Percentiles rank a stretch among this genome's conserved stretches.
Evolutionary conservation across 2,113 vertebrate genomes (phyloP).

Genomic region (Coturnix japonica): DNA sequence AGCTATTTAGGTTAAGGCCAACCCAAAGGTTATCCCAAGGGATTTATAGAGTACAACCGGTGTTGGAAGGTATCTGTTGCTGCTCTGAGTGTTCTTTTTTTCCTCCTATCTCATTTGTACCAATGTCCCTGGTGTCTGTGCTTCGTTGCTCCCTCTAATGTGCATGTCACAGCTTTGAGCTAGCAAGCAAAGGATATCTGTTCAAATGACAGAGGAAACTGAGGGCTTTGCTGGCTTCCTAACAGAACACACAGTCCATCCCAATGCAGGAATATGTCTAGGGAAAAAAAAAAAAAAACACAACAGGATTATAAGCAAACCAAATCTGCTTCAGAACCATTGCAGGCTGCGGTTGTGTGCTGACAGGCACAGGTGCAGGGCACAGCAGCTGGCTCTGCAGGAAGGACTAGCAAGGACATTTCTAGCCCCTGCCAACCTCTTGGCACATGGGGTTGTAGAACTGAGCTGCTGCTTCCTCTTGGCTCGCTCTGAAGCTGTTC

Average conservation of each 20-base stretch:
- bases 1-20: not conserved
- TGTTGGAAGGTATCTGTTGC: not conserved
- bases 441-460: not conserved
- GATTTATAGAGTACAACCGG: not conserved
- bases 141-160: rapidly evolving
- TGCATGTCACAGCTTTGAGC: not conserved
- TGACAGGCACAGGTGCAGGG: not conserved
- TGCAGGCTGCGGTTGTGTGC: not conserved
- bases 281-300: not conserved
- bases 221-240: not conserved
- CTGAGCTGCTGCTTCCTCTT: not conserved
- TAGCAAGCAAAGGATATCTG: not conserved
- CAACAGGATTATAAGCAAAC: not conserved
- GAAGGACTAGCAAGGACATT: not conserved
- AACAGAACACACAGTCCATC: rapidly evolving
- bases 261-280: not conserved
- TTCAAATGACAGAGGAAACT: not conserved
- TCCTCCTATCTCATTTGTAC: rapidly evolving
- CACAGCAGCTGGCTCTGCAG: rapidly evolving
- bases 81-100: not conserved
- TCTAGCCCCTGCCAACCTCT: not conserved
- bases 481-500: not conserved
- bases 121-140: rapidly evolving
- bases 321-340: rapidly evolving
- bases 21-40: not conserved